These are phyloP conservation scores for Diuraphis noxia DNA, from an alignment of 1,140 invertebrate species.

Conservation along the genomic window DNA sequence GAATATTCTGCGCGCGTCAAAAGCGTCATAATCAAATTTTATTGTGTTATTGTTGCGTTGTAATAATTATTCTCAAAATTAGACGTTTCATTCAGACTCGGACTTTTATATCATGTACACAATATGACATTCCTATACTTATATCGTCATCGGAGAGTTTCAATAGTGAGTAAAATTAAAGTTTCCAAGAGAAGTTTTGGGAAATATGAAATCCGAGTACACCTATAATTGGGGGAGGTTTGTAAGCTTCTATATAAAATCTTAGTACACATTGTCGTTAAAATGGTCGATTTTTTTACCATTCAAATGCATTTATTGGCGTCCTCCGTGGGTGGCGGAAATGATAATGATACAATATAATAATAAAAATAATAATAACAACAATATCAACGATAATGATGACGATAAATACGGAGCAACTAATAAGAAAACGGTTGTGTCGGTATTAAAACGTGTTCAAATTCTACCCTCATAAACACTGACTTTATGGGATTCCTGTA, in stretches of 20 bases:
- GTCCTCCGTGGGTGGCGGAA: background rate
- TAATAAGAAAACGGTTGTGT: constrained; percentile 52
- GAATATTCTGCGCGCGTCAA: background rate
- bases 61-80: background rate
- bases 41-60: background rate
- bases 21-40: background rate
- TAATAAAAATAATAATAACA: background rate
- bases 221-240: background rate
- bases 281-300: background rate
- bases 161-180: too few species aligned
- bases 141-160: background rate
- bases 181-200: background rate
- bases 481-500: constrained; percentile 50
- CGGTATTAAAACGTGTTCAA: constrained; percentile 50
- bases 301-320: constrained; percentile 10
- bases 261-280: background rate
- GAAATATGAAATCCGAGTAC: background rate
- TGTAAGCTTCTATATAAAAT: background rate
- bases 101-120: background rate
- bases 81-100: background rate
- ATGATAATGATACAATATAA: constrained; percentile 4
- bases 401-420: constrained; percentile 39
- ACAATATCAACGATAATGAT: constrained; percentile 40
- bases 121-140: background rate
- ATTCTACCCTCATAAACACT: constrained; percentile 52